These are phyloP conservation scores for Drosophila tropicalis DNA, from an alignment of 1,140 invertebrate genomes.

Conservation along the genomic window DNA sequence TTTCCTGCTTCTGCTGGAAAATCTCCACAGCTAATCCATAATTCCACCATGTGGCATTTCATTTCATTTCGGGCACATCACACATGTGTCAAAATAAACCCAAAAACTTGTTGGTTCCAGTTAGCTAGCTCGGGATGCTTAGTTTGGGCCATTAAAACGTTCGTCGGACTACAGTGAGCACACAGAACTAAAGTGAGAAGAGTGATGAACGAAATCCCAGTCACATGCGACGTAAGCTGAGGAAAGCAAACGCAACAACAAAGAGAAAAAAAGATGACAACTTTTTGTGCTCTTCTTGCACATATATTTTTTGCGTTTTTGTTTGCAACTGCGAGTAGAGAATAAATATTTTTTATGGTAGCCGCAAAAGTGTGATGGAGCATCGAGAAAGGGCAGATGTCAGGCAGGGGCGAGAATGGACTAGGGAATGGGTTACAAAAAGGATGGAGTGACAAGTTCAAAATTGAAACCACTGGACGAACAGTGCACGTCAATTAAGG, in stretches of 20 bases:
- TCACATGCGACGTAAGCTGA: constrained; percentile 17
- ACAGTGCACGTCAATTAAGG: constrained; percentile 26
- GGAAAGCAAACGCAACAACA: neutral
- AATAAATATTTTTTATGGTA: constrained; percentile 12
- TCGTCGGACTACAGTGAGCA: constrained; percentile 14
- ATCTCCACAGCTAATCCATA: constrained; percentile 19
- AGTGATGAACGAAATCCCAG: constrained; percentile 17
- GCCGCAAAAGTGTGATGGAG: constrained; percentile 16
- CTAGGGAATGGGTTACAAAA: constrained; percentile 1
- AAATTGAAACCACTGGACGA: constrained; percentile 18
- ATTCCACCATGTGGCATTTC: constrained; percentile 25
- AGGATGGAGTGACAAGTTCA: constrained; percentile 17
- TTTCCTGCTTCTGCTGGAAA: neutral
- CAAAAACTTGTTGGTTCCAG: constrained; percentile 15
- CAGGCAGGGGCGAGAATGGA: neutral
- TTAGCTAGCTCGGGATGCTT: constrained; percentile 10
- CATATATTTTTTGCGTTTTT: constrained; percentile 14
- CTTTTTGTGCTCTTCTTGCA: constrained; percentile 8
- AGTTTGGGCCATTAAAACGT: constrained; percentile 21
- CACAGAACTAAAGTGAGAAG: constrained; percentile 1
- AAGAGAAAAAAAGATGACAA: neutral
- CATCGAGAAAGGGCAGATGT: neutral
- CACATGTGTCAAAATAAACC: constrained; percentile 25
- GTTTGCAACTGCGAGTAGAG: constrained; percentile 13
- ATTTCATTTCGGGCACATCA: constrained; percentile 12